Base-by-base conservation (phyloP, 2,888 invertebrate genomes). In the Athalia rosae region DNA sequence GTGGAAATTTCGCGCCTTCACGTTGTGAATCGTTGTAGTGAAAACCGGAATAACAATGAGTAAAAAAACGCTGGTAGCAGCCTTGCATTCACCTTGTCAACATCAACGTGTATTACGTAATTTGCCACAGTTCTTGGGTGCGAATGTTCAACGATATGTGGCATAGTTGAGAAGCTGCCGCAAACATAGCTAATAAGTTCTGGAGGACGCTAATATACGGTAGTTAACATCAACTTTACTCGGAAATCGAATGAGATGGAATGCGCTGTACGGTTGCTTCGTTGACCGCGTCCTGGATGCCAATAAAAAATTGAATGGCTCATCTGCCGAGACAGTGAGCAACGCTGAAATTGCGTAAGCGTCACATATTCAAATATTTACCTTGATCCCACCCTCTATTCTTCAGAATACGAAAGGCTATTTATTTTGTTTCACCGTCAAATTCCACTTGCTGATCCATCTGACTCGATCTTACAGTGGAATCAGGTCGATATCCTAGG, bases 291-390 rank as follows among this genome's bases (percentile, higher is more conserved):
- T 28, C 28, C 28, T 28, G 28, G 28, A 28, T 56, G 69, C 58
- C 71, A 58, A 71, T 71, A 71, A 71, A 71, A 71, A 71, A 45
- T n/a, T 41, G 58, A 45, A 71, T 58, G 58, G 67, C 53, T 48
- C 6, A n/a, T 67, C 28, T 67, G n/a, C n/a, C 13, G 45, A 13
- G 56, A n/a, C 41, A 41, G 7, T 58, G 56, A 56, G 45, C 9
- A 13, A 13, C 45, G 58, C 58, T 13, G 48, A 43, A 45, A 71
- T 58, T 43, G 43, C n/a, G n/a, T 45, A 43, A 58, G 15, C 15
- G 13, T 61, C 61, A 61, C 53, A 53, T 4, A 7, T 53, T 9
- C 53, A 53, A 53, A 28, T 28, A 28, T 28, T 28, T 28, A 28
- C 28, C 28, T 28, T 0, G 28, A 28, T 28, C 28, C 28, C 2